Evolutionary conservation across 2,113 vertebrate species (phyloP).

Genomic region (Pungitius pungitius): DNA sequence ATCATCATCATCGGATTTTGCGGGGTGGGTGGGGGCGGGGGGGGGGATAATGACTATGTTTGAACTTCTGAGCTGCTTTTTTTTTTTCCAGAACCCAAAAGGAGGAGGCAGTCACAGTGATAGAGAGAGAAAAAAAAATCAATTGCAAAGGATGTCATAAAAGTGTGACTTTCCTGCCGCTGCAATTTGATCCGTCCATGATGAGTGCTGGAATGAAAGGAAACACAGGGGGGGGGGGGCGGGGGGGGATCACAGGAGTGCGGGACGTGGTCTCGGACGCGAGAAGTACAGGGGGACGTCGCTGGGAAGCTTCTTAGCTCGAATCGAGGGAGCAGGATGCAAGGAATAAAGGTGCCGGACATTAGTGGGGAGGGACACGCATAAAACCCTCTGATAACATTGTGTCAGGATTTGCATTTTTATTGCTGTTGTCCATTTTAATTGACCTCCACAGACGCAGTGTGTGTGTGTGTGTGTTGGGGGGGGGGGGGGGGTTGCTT

Average conservation of each 20-base stretch:
- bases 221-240: constrained; percentile 53
- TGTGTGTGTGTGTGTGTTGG: too few relatives aligned
- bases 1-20: constrained; percentile 34
- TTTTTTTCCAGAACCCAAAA: constrained; percentile 27
- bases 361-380: constrained; percentile 38
- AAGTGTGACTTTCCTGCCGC: constrained; percentile 50
- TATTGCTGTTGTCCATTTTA: constrained; percentile 67
- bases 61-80: not conserved
- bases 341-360: constrained; percentile 48
- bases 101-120: constrained; percentile 3
- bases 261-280: too few relatives aligned
- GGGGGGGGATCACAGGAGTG: too few relatives aligned
- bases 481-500: constrained; percentile 9
- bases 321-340: constrained; percentile 44
- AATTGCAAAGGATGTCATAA: constrained; percentile 11
- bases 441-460: constrained; percentile 36
- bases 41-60: constrained; percentile 10
- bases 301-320: constrained; percentile 45
- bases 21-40: not conserved
- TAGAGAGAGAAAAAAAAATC: constrained; percentile 32
- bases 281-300: constrained; percentile 37
- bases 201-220: constrained; percentile 52
- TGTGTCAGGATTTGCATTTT: constrained; percentile 71
- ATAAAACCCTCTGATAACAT: constrained; percentile 45
- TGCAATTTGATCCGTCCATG: constrained; percentile 58